A percentile compares a stretch with the other conserved stretches of the same genome.
Evolutionary conservation across 2,888 invertebrate species (phyloP).

Genomic region (Yponomeuta cagnagella): DNA sequence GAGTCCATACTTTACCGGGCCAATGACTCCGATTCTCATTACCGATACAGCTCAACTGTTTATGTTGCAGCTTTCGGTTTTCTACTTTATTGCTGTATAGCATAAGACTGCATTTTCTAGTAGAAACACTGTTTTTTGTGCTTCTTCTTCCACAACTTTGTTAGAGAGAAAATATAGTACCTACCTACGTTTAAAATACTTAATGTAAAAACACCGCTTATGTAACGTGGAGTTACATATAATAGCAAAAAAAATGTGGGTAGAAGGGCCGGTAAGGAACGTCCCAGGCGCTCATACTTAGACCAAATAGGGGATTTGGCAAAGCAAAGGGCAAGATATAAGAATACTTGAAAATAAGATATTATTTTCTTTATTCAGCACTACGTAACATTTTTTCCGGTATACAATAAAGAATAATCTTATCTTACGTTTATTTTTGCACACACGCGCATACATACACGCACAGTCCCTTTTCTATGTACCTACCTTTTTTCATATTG

Average conservation of each 20-base stretch:
- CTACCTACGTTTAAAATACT: not conserved
- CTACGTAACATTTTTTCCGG: no score
- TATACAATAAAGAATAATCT: no score
- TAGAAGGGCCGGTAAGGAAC: no score
- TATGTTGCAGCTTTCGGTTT: not conserved
- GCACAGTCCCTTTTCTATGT: no score
- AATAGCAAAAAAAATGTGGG: not conserved
- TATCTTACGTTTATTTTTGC: no score
- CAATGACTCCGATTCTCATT: slow-evolving; percentile 59
- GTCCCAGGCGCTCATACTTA: no score
- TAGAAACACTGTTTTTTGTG: not conserved
- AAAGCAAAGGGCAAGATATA: no score
- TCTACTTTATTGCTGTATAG: slow-evolving; percentile 1
- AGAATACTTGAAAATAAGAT: no score
- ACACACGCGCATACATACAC: no score
- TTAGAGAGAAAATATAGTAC: slow-evolving; percentile 10
- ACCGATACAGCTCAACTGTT: slow-evolving; percentile 38
- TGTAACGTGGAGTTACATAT: not conserved
- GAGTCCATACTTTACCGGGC: slow-evolving; percentile 53
- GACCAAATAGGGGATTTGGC: no score
- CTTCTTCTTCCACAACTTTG: slow-evolving; percentile 8
- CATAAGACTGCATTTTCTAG: slow-evolving; percentile 1
- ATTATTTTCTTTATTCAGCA: no score
- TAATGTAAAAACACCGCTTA: not conserved
- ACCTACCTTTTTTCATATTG: no score